Base-by-base conservation (phyloP, 1,140 invertebrate species). In the Heterodera carotae region DNA sequence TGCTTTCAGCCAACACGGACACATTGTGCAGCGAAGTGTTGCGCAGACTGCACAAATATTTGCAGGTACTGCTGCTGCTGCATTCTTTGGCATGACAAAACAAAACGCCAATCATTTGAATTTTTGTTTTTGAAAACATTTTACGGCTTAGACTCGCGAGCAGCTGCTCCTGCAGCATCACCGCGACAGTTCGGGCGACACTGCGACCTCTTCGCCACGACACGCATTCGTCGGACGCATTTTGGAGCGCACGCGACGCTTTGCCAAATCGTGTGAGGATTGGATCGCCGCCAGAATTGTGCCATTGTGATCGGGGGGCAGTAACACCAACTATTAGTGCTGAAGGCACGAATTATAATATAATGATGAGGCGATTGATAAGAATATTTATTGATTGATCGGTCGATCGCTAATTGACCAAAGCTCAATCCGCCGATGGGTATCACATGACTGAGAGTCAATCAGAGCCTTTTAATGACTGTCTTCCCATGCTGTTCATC, bases 241-340 rank as follows among this genome's bases (percentile, higher is more conserved):
- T 43, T 39, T 84, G 8, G 67, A 81, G 33, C 43, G 80, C 25
- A 84, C 84, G n/a, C 74, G 83, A 29, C 80, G 81, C 27, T 83
- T 84, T 48, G 83, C 83, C n/a, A 84, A 84, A 59, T 84, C 83
- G n/a, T 84, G 83, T 67, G 83, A 84, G 78, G 83, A 85, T 62
- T 74, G 72, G 59, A 62, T 84, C 48, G 77, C 84, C 1, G 82
- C 83, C 15, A 36, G 73, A 27, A 73, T 84, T 62, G 83, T 77
- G 10, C 48, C 82, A 2, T 53, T 83, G 15, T 83, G 76, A 82
- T 22, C 15, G 48, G 12, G 3, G 22, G 22, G n/a, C 15, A 22
- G 36, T 5, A 10, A 5, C 48, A 56, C 22, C 22, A 22, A 56
- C 15, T 56, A 22, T 56, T 56, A 18, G 22, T 56, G n/a, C n/a